A percentile compares a stretch with the other conserved stretches of the same genome.
These are phyloP conservation scores for Zoanthus gigantus DNA, from an alignment of 92 coral and sea anemone species.

Conservation along the genomic window DNA sequence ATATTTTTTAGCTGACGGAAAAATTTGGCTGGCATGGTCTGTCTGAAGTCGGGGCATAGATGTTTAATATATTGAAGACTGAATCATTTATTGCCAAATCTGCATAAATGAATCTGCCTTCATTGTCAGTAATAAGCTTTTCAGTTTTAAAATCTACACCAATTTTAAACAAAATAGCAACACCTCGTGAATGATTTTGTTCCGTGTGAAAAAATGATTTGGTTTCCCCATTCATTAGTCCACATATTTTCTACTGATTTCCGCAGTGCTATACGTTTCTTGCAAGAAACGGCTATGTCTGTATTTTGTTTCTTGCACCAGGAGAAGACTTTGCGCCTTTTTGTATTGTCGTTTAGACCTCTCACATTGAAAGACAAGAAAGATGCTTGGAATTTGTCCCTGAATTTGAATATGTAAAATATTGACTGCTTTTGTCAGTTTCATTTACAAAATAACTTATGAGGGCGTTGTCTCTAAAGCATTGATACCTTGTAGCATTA, in stretches of 20 bases:
- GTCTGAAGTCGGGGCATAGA: slow-evolving; percentile 2
- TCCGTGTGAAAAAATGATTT: slow-evolving; percentile 23
- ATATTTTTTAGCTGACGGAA: slow-evolving; percentile 20
- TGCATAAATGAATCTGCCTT: slow-evolving; percentile 13
- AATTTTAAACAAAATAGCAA: slow-evolving; percentile 8
- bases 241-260: slow-evolving; percentile 11
- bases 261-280: slow-evolving; percentile 9
- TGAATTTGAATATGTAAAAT: slow-evolving; percentile 1
- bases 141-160: background rate
- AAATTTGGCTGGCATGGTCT: slow-evolving; percentile 22
- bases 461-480: slow-evolving; percentile 20
- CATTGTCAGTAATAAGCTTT: background rate
- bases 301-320: slow-evolving; percentile 16
- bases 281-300: slow-evolving; percentile 23
- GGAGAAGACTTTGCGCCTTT: slow-evolving; percentile 12
- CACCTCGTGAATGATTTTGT: slow-evolving; percentile 2
- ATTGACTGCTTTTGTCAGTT: slow-evolving; percentile 3
- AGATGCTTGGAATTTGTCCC: slow-evolving; percentile 21
- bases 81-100: background rate
- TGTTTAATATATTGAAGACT: background rate
- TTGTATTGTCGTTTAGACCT: slow-evolving; percentile 6
- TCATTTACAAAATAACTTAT: slow-evolving; percentile 18
- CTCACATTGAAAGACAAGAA: slow-evolving; percentile 6
- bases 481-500: background rate
- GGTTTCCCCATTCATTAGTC: slow-evolving; percentile 10